phyloP scores from a whole-genome alignment of 2,113 vertebrate genomes.

The Cyprichromis sp. region DNA sequence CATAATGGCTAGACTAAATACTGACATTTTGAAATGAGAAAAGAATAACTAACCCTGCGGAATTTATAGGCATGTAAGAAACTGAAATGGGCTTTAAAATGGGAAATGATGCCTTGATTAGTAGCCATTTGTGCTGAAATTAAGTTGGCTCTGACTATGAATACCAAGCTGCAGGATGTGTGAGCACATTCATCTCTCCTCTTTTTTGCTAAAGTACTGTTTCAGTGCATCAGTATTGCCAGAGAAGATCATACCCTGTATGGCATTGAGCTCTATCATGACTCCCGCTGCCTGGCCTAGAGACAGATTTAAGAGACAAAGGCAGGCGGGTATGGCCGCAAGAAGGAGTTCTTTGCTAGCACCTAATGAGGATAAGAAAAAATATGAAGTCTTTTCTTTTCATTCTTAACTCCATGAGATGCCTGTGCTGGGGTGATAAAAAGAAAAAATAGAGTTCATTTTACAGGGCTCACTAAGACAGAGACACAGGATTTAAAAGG shows the following conservation, averaged over 20 bases:
- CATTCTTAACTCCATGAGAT: conserved; percentile 24
- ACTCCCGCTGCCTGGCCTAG: conserved; percentile 13
- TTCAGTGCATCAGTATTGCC: conserved; percentile 32
- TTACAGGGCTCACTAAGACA: conserved; percentile 1
- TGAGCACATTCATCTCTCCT: conserved; percentile 8
- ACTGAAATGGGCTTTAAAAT: conserved; percentile 25
- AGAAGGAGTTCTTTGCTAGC: background rate
- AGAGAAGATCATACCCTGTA: conserved; percentile 26
- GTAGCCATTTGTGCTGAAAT: conserved; percentile 17
- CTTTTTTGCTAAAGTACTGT: conserved; percentile 26
- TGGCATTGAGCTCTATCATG: conserved; percentile 45
- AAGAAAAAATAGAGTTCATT: conserved; percentile 34
- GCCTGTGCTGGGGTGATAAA: conserved; percentile 44
- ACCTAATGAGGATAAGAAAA: conserved; percentile 60
- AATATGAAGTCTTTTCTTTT: conserved; percentile 41
- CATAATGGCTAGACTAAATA: background rate
- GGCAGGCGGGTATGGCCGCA: conserved; percentile 1
- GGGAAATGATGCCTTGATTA: conserved; percentile 21
- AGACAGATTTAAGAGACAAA: conserved; percentile 64
- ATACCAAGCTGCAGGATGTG: background rate
- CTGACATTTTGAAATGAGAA: background rate
- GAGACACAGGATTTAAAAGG: background rate
- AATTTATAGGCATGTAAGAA: background rate
- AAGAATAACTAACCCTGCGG: background rate
- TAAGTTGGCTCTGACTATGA: conserved; percentile 17